Evolutionary conservation across 2,888 invertebrate species (phyloP).

Genomic region (Hirtodrosophila confusa): DNA sequence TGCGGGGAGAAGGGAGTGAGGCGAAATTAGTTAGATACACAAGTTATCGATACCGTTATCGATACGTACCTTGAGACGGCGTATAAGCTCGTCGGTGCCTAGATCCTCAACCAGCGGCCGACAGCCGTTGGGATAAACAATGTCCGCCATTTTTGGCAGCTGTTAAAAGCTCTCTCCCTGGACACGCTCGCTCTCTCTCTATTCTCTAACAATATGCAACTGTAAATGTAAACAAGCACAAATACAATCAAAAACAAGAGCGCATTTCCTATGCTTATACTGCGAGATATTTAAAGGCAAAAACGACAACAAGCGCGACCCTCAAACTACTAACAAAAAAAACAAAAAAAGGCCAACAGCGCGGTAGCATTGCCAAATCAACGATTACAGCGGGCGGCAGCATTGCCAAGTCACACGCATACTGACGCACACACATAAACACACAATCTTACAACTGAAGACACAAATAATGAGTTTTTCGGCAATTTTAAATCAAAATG

Average conservation of each 20-base stretch:
- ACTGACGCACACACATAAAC: conserved; percentile 27
- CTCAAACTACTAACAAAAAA: conserved; percentile 37
- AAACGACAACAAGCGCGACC: conserved; percentile 52
- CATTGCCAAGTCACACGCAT: conserved; percentile 58
- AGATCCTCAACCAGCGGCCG: conserved; percentile 97
- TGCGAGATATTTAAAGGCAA: conserved; percentile 18
- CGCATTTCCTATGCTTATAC: conserved; percentile 12
- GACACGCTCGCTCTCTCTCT: not conserved
- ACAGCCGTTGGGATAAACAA: conserved; percentile 97
- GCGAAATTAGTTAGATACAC: not conserved
- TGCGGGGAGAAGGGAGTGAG: conserved; percentile 70
- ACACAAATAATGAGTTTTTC: conserved; percentile 39
- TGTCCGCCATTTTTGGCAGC: conserved; percentile 88
- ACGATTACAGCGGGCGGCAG: conserved; percentile 59
- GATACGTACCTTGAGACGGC: conserved; percentile 92
- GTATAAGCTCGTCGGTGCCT: conserved; percentile 97
- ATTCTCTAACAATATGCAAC: conserved; percentile 22
- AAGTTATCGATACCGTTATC: not conserved
- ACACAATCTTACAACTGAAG: conserved; percentile 33
- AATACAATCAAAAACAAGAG: conserved; percentile 1
- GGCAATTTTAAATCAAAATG: conserved; percentile 17
- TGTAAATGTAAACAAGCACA: conserved; percentile 20
- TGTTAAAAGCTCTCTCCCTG: conserved; percentile 15
- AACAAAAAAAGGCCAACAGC: conserved; percentile 32
- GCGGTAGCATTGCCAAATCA: conserved; percentile 70